Evolutionary conservation across 2,888 invertebrate genomes (phyloP).

Genomic region (Alviniconcha strummeri): DNA sequence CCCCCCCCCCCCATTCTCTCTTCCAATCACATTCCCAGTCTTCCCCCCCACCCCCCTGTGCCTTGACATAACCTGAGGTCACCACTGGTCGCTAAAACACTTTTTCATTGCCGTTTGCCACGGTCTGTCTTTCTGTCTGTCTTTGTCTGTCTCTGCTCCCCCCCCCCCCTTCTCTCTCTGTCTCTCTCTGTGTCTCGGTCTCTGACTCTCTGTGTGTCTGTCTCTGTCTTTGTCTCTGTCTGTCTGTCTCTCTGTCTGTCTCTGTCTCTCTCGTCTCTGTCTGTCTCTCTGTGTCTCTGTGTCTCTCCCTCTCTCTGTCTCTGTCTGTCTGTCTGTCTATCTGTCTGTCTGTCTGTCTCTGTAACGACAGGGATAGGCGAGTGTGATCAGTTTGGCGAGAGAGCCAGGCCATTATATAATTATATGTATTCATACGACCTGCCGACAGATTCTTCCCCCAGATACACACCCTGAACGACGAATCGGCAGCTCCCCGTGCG

Average conservation of each 20-base stretch:
- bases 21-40: background rate
- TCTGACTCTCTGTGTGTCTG: background rate
- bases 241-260: slow-evolving; percentile 7
- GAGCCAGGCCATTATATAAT: background rate
- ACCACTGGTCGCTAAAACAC: too few species aligned
- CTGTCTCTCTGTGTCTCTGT: background rate
- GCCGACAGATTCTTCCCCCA: too few species aligned
- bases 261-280: background rate
- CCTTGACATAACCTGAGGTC: background rate
- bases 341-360: background rate
- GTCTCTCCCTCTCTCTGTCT: background rate
- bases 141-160: background rate
- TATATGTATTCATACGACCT: background rate
- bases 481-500: too few species aligned
- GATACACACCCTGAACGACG: too few species aligned
- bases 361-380: background rate
- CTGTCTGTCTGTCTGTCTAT: background rate
- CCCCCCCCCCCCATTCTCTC: background rate
- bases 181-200: too few species aligned
- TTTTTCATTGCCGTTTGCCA: background rate
- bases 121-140: slow-evolving; percentile 10
- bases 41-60: background rate
- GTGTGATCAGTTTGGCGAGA: background rate
- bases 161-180: background rate
- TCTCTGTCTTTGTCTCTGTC: background rate